A percentile compares a stretch with the other conserved stretches of the same genome.
phyloP scores from a whole-genome alignment of 2,113 vertebrate genomes.

The Oostethus manadensis region DNA sequence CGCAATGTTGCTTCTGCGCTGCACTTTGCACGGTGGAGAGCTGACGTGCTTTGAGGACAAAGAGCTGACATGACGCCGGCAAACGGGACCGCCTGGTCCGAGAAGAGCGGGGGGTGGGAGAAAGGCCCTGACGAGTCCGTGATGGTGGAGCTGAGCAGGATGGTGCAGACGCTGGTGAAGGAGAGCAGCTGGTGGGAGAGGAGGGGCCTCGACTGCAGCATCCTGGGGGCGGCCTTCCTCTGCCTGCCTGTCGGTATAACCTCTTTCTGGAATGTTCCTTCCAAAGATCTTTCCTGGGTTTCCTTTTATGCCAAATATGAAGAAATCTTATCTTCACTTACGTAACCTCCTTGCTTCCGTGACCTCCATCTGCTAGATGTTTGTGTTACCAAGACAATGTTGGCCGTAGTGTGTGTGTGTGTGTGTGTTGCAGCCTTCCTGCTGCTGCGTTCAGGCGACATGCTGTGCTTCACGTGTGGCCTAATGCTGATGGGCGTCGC shows the following conservation, averaged over 20 bases:
- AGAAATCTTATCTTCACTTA: no score
- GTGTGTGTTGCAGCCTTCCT: slow-evolving; percentile 77
- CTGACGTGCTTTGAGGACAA: no score
- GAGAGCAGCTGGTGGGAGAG: slow-evolving; percentile 92
- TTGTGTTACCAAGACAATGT: not conserved
- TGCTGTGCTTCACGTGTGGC: slow-evolving; percentile 68
- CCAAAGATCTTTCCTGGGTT: not conserved
- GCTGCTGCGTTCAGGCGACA: slow-evolving; percentile 71
- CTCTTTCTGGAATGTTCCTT: not conserved
- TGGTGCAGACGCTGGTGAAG: slow-evolving; percentile 77
- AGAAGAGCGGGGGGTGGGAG: not conserved
- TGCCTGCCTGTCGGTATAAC: slow-evolving; percentile 74
- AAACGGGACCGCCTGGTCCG: no score
- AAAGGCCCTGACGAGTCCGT: slow-evolving; percentile 54
- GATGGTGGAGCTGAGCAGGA: slow-evolving; percentile 81
- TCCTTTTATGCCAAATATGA: not conserved
- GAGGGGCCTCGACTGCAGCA: slow-evolving; percentile 79
- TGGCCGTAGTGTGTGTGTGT: no score
- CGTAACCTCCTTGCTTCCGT: not conserved
- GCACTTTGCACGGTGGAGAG: no score
- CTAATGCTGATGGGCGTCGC: slow-evolving; percentile 75
- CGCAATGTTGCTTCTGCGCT: slow-evolving; percentile 8
- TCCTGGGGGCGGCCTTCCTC: slow-evolving; percentile 76
- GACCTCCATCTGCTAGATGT: not conserved
- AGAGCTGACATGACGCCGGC: no score